phyloP scores from a whole-genome alignment of 2,888 invertebrate genomes.

The Cotesia congregata region DNA sequence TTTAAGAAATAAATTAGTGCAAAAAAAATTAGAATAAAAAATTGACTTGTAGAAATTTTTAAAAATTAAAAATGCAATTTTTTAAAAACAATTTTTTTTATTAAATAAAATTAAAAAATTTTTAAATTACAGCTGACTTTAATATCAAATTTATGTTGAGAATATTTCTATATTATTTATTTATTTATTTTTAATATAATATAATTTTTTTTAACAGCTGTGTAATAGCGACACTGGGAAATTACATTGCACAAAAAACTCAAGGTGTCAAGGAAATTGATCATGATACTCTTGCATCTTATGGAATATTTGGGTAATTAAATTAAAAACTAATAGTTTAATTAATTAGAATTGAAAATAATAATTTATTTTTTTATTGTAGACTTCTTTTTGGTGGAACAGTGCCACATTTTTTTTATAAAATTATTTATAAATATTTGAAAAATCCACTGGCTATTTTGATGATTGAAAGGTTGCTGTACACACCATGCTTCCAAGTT shows the following conservation, averaged over 20 bases:
- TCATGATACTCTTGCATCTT: slow-evolving; percentile 79
- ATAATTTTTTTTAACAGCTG: slow-evolving; percentile 72
- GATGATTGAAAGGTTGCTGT: slow-evolving; percentile 80
- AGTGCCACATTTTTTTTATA: slow-evolving; percentile 85
- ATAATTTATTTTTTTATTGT: slow-evolving; percentile 48
- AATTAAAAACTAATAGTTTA: no score
- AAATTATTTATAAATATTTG: slow-evolving; percentile 60
- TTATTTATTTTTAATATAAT: no score
- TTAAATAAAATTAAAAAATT: background rate
- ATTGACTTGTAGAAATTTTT: no score
- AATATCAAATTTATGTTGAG: no score
- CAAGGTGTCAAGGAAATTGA: slow-evolving; percentile 77
- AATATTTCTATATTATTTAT: no score
- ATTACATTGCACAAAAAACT: slow-evolving; percentile 80
- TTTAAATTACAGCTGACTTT: no score
- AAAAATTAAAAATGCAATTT: no score
- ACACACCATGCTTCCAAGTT: slow-evolving; percentile 80
- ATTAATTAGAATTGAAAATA: no score
- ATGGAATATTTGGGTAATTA: slow-evolving; percentile 81
- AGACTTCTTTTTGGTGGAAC: slow-evolving; percentile 86
- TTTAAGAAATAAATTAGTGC: no score
- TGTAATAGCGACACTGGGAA: slow-evolving; percentile 80
- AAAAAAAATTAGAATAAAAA: no score
- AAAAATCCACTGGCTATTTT: slow-evolving; percentile 67
- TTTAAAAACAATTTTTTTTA: background rate